These are phyloP conservation scores for Pangasius macronema DNA, from an alignment of 2,797 vertebrate genomes.

Conservation along the genomic window DNA sequence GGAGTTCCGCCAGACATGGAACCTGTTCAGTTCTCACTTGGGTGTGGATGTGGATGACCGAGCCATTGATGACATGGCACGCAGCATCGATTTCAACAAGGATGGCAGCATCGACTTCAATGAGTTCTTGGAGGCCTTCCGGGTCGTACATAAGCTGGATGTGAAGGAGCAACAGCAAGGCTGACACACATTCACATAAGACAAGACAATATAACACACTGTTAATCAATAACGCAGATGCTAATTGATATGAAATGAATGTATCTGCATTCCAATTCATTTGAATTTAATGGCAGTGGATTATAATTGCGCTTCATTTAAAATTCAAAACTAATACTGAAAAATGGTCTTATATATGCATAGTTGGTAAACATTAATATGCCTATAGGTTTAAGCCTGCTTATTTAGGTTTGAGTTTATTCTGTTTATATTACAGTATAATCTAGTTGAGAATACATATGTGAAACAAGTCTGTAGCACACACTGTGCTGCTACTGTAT, in stretches of 20 bases:
- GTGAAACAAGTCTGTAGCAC: neutral
- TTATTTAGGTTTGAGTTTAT: neutral
- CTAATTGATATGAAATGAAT: neutral
- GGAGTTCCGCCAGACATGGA: slow-evolving; percentile 92
- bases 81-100: slow-evolving; percentile 92
- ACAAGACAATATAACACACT: neutral
- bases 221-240: neutral
- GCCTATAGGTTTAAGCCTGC: neutral
- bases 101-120: slow-evolving; percentile 96
- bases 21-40: slow-evolving; percentile 87
- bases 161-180: slow-evolving; percentile 71
- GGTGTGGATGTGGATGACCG: slow-evolving; percentile 74
- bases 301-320: neutral
- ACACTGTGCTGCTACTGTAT: neutral
- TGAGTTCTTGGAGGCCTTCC: slow-evolving; percentile 95
- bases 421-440: neutral
- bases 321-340: neutral
- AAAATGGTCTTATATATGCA: neutral
- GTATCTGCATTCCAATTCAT: neutral
- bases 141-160: slow-evolving; percentile 88
- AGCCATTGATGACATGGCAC: slow-evolving; percentile 84
- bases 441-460: neutral
- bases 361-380: neutral
- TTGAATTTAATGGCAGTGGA: neutral
- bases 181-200: slow-evolving; percentile 35